Percentiles rank a stretch among this genome's conserved stretches.
Evolutionary conservation across 2,888 invertebrate species (phyloP).

Genomic region (Acleris emargana): DNA sequence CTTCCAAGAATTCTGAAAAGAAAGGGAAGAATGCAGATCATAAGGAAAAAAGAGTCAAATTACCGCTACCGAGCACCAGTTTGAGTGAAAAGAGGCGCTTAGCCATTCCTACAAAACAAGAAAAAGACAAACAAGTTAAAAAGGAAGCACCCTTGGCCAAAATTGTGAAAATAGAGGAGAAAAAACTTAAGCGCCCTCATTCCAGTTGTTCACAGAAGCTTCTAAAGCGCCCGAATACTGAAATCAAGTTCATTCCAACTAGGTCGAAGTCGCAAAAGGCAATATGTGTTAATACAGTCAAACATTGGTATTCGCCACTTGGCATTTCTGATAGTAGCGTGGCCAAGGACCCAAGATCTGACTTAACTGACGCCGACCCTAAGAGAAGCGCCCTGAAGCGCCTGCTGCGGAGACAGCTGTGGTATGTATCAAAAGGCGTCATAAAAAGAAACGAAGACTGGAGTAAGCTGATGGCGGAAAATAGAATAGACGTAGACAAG

Average conservation of each 20-base stretch:
- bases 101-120: not conserved
- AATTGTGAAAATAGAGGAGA: no score
- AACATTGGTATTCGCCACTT: slow-evolving; percentile 1
- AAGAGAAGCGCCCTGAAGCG: slow-evolving; percentile 44
- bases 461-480: slow-evolving; percentile 46
- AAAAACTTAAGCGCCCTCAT: not conserved
- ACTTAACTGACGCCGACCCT: slow-evolving; percentile 14
- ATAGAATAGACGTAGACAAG: slow-evolving; percentile 50
- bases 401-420: slow-evolving; percentile 47
- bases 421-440: slow-evolving; percentile 48
- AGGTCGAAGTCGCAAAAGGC: not conserved
- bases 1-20: no score
- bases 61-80: no score
- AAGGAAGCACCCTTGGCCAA: not conserved
- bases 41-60: no score
- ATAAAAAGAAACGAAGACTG: slow-evolving; percentile 47
- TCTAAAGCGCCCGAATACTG: not conserved
- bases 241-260: not conserved
- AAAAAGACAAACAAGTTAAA: not conserved
- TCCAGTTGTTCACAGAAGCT: not conserved
- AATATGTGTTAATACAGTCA: slow-evolving; percentile 1
- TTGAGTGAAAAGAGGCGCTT: not conserved
- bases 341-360: slow-evolving; percentile 1
- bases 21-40: no score
- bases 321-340: not conserved